phyloP scores from a whole-genome alignment of 2,113 vertebrate species.

The Seriola aureovittata region DNA sequence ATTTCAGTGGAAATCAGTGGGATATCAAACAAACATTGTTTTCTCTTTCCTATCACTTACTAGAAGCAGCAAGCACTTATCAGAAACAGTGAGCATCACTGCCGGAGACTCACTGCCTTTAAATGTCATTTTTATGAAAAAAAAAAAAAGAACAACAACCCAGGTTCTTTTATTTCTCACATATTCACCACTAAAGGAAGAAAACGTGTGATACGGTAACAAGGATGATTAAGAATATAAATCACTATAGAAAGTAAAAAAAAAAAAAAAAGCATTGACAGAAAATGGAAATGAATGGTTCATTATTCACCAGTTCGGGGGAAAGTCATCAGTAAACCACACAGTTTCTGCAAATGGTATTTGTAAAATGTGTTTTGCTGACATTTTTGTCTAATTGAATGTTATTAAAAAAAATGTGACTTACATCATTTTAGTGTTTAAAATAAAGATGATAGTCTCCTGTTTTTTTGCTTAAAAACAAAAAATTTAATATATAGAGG shows the following conservation, averaged over 20 bases:
- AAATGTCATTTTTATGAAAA: not conserved
- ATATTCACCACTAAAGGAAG: not conserved
- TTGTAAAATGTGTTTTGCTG: not conserved
- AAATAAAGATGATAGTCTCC: too few relatives aligned
- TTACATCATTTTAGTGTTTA: too few relatives aligned
- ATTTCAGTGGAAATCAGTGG: not conserved
- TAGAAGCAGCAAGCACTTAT: too few relatives aligned
- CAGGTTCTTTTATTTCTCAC: not conserved
- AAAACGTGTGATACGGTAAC: not conserved
- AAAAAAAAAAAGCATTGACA: not conserved
- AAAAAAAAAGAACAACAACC: not conserved
- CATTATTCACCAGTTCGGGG: not conserved
- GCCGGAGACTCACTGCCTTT: not conserved
- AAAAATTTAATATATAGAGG: too few relatives aligned
- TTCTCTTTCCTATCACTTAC: not conserved
- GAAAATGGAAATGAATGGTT: not conserved
- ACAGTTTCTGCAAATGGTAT: too few relatives aligned
- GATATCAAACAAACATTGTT: not conserved
- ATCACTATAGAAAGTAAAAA: too few relatives aligned
- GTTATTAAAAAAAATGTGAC: too few relatives aligned
- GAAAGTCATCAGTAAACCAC: too few relatives aligned
- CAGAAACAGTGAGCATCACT: not conserved
- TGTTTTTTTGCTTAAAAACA: too few relatives aligned
- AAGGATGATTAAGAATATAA: too few relatives aligned
- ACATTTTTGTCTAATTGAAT: too few relatives aligned